Base-by-base conservation (phyloP, 2,797 vertebrate species). In the Ibycter americanus region DNA sequence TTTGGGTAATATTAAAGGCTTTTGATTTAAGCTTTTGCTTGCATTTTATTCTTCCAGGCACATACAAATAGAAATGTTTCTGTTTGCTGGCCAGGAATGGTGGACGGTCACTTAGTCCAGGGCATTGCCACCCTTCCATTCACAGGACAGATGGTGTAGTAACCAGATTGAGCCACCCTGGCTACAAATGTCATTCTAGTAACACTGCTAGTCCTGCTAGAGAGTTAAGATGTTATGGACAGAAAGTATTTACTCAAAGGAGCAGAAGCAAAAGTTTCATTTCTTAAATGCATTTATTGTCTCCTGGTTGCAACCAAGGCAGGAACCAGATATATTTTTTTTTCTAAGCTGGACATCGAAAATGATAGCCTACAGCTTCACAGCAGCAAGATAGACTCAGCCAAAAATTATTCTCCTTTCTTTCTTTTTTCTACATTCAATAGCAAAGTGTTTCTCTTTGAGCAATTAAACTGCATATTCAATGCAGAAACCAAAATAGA, bases 401-500 rank as follows among this genome's bases (percentile, higher is more conserved):
- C 54, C 83, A 94, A 90, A 94, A 93, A 91, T 90, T 59, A 74
- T 49, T 81, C 38, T 82, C 20, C 6, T 79, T 83, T 91, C 26
- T 86, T 79, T 72, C 26, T 84, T 92, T 79, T 68, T 51, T 31
- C 47, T 78, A 23, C 67, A 72, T 91, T 95, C 58, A 94, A 83
- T 88, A 91, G 61, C 46, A 61, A 88, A 96, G 20, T 23, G 21
- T 93, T 94, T 83, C 59, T 83, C 56, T 95, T 87, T 91, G 68
- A 94, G 91, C 87, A 96, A 96, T 93, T 95, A 94, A 92, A 91
- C 82, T 74, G 49, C 65, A 83, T 91, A 94, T 93, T 95, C 94
- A 94, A 15, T 66, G 82, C 72, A 59, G 83, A 83, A 95, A 90
- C 79, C 11, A 11, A 96, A 96, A 96, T 91, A 96, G 91, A 91